These are phyloP conservation scores for Chelon auratus DNA, from an alignment of 2,797 vertebrate species.

Conservation along the genomic window DNA sequence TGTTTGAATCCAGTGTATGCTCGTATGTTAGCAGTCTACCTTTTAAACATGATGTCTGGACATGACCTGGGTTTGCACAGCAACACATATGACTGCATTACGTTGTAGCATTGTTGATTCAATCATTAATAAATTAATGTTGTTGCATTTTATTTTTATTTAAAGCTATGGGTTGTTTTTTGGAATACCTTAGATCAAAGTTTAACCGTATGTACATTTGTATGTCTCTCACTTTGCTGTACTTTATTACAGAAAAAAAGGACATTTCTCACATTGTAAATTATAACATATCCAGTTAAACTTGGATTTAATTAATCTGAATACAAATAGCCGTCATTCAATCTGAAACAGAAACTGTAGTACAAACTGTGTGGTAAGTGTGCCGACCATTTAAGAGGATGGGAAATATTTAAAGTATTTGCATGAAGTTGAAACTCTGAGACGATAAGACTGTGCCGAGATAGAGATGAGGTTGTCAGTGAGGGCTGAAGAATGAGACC, in stretches of 20 bases:
- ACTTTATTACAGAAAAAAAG: not conserved
- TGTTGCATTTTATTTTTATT: conserved; percentile 14
- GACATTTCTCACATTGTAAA: not conserved
- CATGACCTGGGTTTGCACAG: conserved; percentile 15
- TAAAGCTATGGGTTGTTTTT: not conserved
- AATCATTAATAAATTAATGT: conserved; percentile 44
- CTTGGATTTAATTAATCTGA: not conserved
- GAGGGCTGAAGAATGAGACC: conserved; percentile 72
- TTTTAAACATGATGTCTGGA: not conserved
- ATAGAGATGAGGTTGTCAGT: conserved; percentile 65
- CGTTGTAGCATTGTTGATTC: conserved; percentile 10
- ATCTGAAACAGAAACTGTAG: not conserved
- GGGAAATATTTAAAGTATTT: conserved; percentile 29
- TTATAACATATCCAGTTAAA: not conserved
- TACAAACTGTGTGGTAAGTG: not conserved
- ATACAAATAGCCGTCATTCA: not conserved
- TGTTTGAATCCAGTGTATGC: conserved; percentile 2
- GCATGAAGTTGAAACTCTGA: conserved; percentile 61
- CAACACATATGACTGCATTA: conserved; percentile 17
- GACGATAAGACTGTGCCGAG: conserved; percentile 56
- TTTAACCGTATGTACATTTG: not conserved
- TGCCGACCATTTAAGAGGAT: not conserved
- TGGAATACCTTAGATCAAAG: not conserved
- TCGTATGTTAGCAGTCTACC: not conserved
- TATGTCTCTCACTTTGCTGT: not conserved